Base-by-base conservation (phyloP, 2,888 invertebrate species). In the Gnatocerus cornutus region DNA sequence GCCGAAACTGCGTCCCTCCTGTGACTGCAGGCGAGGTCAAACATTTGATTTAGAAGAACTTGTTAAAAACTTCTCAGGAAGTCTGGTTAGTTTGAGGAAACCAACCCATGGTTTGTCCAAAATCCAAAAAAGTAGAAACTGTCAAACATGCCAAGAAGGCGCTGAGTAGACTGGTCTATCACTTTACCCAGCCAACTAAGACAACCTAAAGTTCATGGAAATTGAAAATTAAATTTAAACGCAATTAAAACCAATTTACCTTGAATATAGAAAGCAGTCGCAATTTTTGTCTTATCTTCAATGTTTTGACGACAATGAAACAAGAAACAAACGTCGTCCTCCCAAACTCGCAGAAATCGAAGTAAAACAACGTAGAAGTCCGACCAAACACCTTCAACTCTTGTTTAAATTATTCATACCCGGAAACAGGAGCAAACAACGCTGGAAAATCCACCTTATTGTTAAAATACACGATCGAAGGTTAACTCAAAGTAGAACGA, bases 21-120 rank as follows among this genome's bases (percentile, higher is more conserved):
- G 48, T 50, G 52, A 63, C 52, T 37, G 16, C 43, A 52, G 63
- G 52, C 10, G 16, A 63, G 52, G 29, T 52, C 52, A 39, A 29
- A 46, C 59, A 59, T 59, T 43, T 41, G 41, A 14, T 27, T 21
- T 43, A 21, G 12, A 14, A 7, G 33, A 9, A n/a, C 9, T 33
- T n/a, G 9, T 4, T 29, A 7, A 33, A n/a, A 41, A 41, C 41
- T 5, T 14, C 16, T 46, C 4, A 9, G 16, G 13, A 14, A 16
- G 7, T 46, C 16, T 14, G 50, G 46, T 13, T 14, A 46, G 9
- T 14, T 46, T n/a, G 16, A 16, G 16, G 7, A 37, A 37, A 37
- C 9, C n/a, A 8, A n/a, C 7, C 8, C 37, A 37, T 37, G 37
- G 37, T 37, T 7, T n/a, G 21, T 21, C 2, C 21, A 21, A 21